Evolutionary conservation across 2,113 vertebrate genomes (phyloP).

Genomic region (Numenius arquata): DNA sequence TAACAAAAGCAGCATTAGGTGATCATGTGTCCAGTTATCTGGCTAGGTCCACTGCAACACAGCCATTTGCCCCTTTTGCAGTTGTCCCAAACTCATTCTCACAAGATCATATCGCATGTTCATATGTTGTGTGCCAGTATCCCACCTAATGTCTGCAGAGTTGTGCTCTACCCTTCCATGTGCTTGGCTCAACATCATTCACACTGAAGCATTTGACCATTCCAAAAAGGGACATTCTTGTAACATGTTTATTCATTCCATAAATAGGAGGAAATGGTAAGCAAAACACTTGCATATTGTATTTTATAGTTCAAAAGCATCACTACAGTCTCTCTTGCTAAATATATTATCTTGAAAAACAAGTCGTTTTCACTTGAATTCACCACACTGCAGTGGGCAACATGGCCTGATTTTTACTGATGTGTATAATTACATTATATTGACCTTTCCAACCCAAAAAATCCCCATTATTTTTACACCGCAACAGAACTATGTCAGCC

Average conservation of each 20-base stretch:
- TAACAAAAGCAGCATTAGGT: not conserved
- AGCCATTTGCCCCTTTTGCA: not conserved
- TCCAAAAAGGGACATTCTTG: not conserved
- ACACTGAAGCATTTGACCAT: not conserved
- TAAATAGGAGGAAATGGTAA: not conserved
- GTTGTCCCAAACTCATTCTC: not conserved
- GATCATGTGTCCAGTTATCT: not conserved
- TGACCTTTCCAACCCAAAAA: not conserved
- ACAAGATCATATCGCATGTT: not conserved
- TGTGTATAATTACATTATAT: not conserved
- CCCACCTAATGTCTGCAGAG: not conserved
- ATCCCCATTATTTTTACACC: not conserved
- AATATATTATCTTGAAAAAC: not conserved
- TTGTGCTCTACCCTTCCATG: not conserved
- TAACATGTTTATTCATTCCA: not conserved
- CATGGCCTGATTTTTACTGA: not conserved
- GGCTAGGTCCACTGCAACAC: not conserved
- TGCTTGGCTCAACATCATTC: not conserved
- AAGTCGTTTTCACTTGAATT: not conserved
- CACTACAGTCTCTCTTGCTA: not conserved
- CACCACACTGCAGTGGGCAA: not conserved
- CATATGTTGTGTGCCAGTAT: not conserved
- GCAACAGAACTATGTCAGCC: not conserved
- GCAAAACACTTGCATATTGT: not conserved
- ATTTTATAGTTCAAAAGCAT: not conserved